These are phyloP conservation scores for Corythoichthys haematopterus DNA, from an alignment of 2,113 vertebrate genomes.

Conservation along the genomic window DNA sequence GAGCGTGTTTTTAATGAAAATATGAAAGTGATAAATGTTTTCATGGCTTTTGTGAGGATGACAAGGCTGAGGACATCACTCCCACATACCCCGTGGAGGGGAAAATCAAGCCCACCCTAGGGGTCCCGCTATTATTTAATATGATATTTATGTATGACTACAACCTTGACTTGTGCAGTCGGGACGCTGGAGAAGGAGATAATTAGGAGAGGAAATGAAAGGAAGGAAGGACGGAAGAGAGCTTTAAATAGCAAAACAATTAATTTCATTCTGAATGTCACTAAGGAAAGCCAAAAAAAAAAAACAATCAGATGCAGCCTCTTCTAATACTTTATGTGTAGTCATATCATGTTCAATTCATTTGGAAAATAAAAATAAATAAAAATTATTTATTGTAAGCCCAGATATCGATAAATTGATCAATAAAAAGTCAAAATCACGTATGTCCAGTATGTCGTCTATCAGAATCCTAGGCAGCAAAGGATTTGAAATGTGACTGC, in stretches of 20 bases:
- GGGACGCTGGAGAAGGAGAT: background rate
- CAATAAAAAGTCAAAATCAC: too few species aligned
- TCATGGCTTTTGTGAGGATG: slow-evolving; percentile 9
- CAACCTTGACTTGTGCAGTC: slow-evolving; percentile 25
- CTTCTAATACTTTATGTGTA: too few species aligned
- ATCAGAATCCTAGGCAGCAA: too few species aligned
- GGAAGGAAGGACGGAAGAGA: background rate
- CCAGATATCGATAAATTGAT: too few species aligned
- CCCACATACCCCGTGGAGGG: slow-evolving; percentile 15
- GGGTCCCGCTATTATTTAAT: slow-evolving; percentile 20
- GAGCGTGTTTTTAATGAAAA: slow-evolving; percentile 20
- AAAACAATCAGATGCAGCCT: too few species aligned
- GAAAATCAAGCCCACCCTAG: slow-evolving; percentile 5
- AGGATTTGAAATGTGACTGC: too few species aligned
- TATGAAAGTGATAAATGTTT: slow-evolving; percentile 36
- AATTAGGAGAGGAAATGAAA: background rate
- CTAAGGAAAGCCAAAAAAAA: too few species aligned
- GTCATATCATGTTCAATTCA: too few species aligned
- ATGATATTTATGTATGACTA: slow-evolving; percentile 29
- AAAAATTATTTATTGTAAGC: too few species aligned
- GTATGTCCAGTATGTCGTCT: too few species aligned
- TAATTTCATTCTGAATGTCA: background rate
- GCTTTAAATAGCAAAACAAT: slow-evolving; percentile 3
- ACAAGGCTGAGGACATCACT: slow-evolving; percentile 1
- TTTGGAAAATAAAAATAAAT: too few species aligned